Percentiles rank a stretch among this genome's conserved stretches.
phyloP scores from a whole-genome alignment of 2,113 vertebrate species.

The Chitala chitala region DNA sequence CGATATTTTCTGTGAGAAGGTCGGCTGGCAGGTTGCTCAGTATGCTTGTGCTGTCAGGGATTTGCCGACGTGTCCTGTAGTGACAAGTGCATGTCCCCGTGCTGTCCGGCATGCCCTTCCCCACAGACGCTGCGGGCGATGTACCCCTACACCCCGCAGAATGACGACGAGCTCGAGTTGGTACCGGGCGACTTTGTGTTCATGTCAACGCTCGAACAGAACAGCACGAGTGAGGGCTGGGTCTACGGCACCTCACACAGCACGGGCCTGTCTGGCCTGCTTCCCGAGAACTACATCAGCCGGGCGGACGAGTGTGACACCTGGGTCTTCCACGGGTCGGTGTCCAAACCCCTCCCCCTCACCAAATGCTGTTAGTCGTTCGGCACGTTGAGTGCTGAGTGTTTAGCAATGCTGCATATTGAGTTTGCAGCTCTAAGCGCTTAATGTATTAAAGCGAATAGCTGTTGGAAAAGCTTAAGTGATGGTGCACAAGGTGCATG shows the following conservation, averaged over 20 bases:
- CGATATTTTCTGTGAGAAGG: no score
- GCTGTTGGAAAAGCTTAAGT: no score
- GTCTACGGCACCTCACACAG: conserved; percentile 83
- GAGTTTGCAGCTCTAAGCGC: no score
- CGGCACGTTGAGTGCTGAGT: no score
- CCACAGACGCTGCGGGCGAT: conserved; percentile 87
- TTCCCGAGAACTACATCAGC: conserved; percentile 92
- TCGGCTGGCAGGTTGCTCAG: no score
- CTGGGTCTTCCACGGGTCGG: conserved; percentile 93
- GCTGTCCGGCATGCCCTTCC: not conserved
- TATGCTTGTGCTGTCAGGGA: no score
- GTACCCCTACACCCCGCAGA: conserved; percentile 93
- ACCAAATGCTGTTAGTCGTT: no score
- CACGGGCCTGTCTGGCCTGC: conserved; percentile 85
- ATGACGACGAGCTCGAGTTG: conserved; percentile 92
- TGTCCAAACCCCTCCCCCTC: not conserved
- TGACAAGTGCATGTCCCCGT: no score
- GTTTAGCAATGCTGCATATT: no score
- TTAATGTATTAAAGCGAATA: no score
- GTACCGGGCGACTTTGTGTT: conserved; percentile 90
- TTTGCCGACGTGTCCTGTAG: no score
- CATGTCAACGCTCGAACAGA: conserved; percentile 87
- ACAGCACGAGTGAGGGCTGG: conserved; percentile 90
- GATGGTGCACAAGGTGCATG: no score
- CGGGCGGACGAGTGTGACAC: conserved; percentile 90